Evolutionary conservation across 2,113 vertebrate species (phyloP).

Genomic region (Octodon degus): DNA sequence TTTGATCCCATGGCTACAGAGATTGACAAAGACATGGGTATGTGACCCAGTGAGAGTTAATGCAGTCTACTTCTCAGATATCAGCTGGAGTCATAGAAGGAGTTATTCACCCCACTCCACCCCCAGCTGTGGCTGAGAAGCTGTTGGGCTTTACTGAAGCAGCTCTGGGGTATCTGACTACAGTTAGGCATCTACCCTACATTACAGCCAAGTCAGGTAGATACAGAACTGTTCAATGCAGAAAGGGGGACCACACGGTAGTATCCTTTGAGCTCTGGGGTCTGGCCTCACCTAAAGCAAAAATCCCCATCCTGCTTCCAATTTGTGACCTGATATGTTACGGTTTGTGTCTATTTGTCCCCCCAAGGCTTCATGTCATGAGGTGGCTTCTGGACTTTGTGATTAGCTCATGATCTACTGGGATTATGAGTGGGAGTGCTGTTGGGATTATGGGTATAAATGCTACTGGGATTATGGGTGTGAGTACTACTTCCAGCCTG

Average conservation of each 20-base stretch:
- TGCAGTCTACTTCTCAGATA: background rate
- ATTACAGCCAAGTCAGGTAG: background rate
- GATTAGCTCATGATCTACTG: no score
- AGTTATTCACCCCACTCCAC: background rate
- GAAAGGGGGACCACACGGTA: background rate
- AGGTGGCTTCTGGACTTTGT: no score
- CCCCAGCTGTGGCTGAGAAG: background rate
- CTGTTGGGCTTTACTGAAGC: rapidly evolving
- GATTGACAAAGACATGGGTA: background rate
- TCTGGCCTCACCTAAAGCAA: background rate
- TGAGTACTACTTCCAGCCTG: no score
- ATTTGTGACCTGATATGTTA: background rate
- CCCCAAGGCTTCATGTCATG: no score
- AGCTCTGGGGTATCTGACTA: rapidly evolving
- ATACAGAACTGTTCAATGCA: background rate
- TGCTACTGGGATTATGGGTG: no score
- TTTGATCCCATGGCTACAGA: background rate
- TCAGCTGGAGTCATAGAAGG: no score
- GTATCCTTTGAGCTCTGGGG: background rate
- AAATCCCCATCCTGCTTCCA: background rate
- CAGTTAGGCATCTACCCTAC: background rate
- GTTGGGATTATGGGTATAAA: no score
- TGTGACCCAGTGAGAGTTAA: background rate
- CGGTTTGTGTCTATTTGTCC: no score
- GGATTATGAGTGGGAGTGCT: no score